A percentile compares a stretch with the other conserved stretches of the same genome.
Conservation (phyloP, 2,113 vertebrate genomes). For the Clarias gariepinus region DNA sequence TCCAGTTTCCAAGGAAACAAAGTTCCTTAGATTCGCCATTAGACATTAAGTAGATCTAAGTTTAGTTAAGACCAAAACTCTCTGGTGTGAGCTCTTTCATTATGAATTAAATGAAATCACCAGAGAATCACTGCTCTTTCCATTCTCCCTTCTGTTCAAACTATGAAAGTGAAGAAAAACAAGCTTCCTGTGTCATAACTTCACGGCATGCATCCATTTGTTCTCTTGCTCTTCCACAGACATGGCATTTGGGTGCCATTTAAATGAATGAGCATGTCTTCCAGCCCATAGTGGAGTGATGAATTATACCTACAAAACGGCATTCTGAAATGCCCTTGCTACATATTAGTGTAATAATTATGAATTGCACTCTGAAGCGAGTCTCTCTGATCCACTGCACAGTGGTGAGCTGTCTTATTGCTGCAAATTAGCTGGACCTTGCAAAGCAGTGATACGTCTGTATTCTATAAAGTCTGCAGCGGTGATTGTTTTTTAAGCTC, state of each 20-base stretch:
- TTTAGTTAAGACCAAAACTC: conserved; percentile 33
- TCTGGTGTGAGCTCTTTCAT: conserved; percentile 34
- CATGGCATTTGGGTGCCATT: conserved; percentile 20
- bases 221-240: conserved; percentile 4
- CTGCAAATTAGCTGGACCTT: conserved; percentile 34
- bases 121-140: conserved; percentile 2
- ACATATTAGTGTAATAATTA: conserved; percentile 31
- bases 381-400: conserved; percentile 1
- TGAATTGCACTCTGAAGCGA: conserved; percentile 15
- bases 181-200: neutral
- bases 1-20: conserved; percentile 51
- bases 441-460: conserved; percentile 15
- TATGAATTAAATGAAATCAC: conserved; percentile 44
- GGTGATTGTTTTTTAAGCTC: neutral
- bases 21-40: conserved; percentile 6
- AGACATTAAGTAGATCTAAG: conserved; percentile 33
- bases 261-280: conserved; percentile 42
- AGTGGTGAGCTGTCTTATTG: conserved; percentile 22
- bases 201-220: conserved; percentile 20
- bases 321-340: conserved; percentile 23
- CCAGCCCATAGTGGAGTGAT: conserved; percentile 16
- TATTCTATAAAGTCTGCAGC: neutral
- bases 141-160: neutral
- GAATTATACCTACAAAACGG: conserved; percentile 33
- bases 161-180: conserved; percentile 22